Base-by-base conservation (phyloP, 2,888 invertebrate genomes). In the Oxytorus armatus region DNA sequence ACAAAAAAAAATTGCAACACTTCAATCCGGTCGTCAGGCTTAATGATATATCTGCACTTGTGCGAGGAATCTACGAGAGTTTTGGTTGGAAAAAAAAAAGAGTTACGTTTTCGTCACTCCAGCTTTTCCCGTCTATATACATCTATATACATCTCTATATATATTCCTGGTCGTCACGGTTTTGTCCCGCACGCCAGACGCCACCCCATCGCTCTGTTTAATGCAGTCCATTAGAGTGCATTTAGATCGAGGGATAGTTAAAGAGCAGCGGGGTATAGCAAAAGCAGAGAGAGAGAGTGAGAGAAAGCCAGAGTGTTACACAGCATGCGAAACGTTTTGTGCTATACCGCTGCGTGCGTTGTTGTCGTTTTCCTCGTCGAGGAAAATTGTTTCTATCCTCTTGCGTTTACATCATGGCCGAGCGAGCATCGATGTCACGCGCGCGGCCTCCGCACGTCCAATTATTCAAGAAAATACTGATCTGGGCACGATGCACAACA, bases 141-240 rank as follows among this genome's bases (percentile, higher is more conserved):
- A 14, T 14, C 1, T 18, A 49, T 49, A 21, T 49, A 49, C 21
- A 18, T 49, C 7, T 49, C 0, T 49, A 49, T 25, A 25, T 42
- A 18, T 42, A 16, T 29, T n/a, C n/a, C 29, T 18, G 42, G 21
- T 55, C 77, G 85, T 82, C 53, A 77, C 53, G 59, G 70, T 80
- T 81, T 83, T 83, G 84, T 83, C 83, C 81, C 84, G 77, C 79
- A 21, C 69, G 63, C 68, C 66, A 53, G 72, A 70, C 69, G 76
- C 79, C 80, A 59, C 74, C 84, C 85, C 88, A 85, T 86, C 89
- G 85, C 86, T 87, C 89, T 89, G 88, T 91, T 91, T 92, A 91
- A 91, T 91, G 91, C 91, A 92, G 91, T 91, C 92, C 92, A 92
- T 91, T 92, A 91, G 91, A 91, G 92, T 91, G 91, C 91, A 91